Conservation (phyloP, 2,888 invertebrate genomes). For the Cephus sareptanus region DNA sequence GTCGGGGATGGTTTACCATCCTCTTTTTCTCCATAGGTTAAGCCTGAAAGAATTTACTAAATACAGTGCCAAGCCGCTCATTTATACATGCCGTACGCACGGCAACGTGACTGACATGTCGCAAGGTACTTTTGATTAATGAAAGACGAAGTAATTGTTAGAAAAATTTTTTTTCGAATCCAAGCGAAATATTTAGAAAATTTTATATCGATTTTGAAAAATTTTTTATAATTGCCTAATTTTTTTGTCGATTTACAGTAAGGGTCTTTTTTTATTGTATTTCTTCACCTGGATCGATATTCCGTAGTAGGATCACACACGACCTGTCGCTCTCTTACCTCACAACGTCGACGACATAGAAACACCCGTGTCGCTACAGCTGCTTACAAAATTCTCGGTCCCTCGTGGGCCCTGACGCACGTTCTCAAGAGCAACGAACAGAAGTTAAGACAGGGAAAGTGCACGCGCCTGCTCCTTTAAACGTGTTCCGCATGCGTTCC, state of each 20-base stretch:
- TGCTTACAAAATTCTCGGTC: background rate
- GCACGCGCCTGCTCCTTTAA: slow-evolving; percentile 23
- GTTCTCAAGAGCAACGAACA: background rate
- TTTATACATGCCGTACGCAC: slow-evolving; percentile 43
- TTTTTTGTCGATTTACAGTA: background rate
- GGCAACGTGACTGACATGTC: too few species aligned
- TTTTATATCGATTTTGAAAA: background rate
- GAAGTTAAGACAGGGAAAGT: slow-evolving; percentile 39
- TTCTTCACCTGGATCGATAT: background rate
- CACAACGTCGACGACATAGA: background rate
- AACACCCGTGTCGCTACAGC: background rate
- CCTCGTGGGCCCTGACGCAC: slow-evolving; percentile 1
- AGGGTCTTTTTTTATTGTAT: background rate
- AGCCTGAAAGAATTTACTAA: background rate
- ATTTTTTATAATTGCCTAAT: background rate
- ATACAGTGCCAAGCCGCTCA: slow-evolving; percentile 37
- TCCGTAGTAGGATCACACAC: background rate
- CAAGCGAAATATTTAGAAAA: background rate
- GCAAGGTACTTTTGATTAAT: too few species aligned
- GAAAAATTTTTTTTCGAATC: too few species aligned
- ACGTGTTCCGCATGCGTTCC: slow-evolving; percentile 47
- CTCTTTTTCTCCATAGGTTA: slow-evolving; percentile 22
- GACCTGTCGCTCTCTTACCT: background rate
- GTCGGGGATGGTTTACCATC: slow-evolving; percentile 43
- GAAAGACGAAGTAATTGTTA: too few species aligned